phyloP scores from a whole-genome alignment of 2,888 invertebrate species.

The Caprella mutica region DNA sequence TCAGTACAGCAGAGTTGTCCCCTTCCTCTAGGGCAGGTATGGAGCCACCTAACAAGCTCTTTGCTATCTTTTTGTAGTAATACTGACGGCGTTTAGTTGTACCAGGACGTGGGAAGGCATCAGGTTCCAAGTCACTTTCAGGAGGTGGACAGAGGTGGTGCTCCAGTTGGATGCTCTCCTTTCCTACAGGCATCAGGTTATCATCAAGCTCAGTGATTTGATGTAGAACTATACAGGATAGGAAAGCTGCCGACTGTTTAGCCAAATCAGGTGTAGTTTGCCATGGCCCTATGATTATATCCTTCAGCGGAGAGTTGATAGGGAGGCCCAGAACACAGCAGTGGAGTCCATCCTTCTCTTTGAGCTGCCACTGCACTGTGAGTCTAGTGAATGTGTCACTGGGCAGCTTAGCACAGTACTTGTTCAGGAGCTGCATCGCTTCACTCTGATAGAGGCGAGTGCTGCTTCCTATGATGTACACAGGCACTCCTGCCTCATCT shows the following conservation, averaged over 20 bases:
- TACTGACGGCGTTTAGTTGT: constrained; percentile 87
- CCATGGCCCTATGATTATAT: constrained; percentile 55
- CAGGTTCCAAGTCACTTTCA: constrained; percentile 36
- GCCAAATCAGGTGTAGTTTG: constrained; percentile 71
- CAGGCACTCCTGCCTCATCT: too few species aligned
- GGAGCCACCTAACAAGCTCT: constrained; percentile 21
- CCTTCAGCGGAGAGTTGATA: constrained; percentile 93
- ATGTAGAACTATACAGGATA: constrained; percentile 71
- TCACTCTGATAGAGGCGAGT: background rate
- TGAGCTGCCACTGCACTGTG: constrained; percentile 70
- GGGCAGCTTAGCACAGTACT: constrained; percentile 90
- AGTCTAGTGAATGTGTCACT: constrained; percentile 96
- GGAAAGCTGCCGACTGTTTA: constrained; percentile 71
- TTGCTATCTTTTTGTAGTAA: constrained; percentile 56
- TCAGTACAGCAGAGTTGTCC: constrained; percentile 40
- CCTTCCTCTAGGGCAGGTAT: background rate
- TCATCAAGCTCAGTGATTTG: constrained; percentile 79
- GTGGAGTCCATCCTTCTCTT: constrained; percentile 41
- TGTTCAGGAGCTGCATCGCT: constrained; percentile 8
- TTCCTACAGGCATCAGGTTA: constrained; percentile 82
- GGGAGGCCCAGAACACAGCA: constrained; percentile 71
- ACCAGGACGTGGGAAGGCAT: constrained; percentile 59
- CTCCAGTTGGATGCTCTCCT: constrained; percentile 63
- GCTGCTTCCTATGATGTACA: too few species aligned
- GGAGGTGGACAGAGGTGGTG: constrained; percentile 36